Evolutionary conservation across 2,888 invertebrate genomes (phyloP), one percentile per base, ranked within the genome.

Genomic region (Andrena marginata): DNA sequence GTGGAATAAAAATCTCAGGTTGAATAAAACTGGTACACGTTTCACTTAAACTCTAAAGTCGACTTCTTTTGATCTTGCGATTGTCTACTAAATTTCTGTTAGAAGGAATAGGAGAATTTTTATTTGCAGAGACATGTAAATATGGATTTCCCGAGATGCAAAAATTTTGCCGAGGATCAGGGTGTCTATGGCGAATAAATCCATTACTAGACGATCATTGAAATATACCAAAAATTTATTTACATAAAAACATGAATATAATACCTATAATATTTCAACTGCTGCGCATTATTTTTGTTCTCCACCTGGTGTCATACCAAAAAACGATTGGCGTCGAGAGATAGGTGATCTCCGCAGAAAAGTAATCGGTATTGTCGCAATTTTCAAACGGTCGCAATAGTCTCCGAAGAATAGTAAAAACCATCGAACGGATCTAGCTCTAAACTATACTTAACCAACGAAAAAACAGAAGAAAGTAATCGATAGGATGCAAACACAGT

Each of bases 161-260:
- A n/a, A 54, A 54, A 2, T 54, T 20, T 20, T 23, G 8, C 1
- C 54, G 8, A 54, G 10, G 20, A 26, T 26, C 42, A 62, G 16
- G 26, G 13, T 42, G 42, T 42, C 42, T 42, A 1, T 1, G 5
- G 5, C 13, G 16, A 42, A 56, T 7, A 48, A 33, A 20, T 42
- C 33, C 26, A 72, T 16, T 2, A 35, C 7, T 29, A 75, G 1
- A 54, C 80, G 78, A 85, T 89, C 79, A 80, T 91, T 93, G 92
- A 93, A 93, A 93, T 93, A 93, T 93, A 93, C 92, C 91, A 93
- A 93, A 93, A 92, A 93, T 93, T 93, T 93, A 93, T 93, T 93
- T 93, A 93, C 93, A 93, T 92, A 92, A 92, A 93, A 93, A 93
- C 92, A 92, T 93, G 92, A 93, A 93, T 92, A 92, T 91, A 91